These are phyloP conservation scores for Cirrhinus molitorella DNA, from an alignment of 2,797 vertebrate genomes.

Conservation along the genomic window DNA sequence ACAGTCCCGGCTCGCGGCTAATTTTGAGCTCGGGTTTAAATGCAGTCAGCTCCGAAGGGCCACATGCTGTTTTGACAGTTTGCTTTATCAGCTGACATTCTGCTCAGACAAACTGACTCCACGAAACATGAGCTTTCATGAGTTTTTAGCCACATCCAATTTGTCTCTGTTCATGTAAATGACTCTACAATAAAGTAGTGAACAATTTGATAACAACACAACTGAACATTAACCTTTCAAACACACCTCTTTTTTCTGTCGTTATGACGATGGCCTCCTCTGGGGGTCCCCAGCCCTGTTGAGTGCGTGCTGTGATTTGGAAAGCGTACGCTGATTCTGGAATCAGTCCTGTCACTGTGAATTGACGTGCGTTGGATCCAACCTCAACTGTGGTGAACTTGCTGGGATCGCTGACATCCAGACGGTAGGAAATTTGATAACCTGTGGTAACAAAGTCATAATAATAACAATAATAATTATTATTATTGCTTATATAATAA, in stretches of 20 bases:
- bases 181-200: not conserved
- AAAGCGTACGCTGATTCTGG: slow-evolving; percentile 90
- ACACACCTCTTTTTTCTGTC: slow-evolving; percentile 90
- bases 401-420: slow-evolving; percentile 87
- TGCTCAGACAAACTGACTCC: not conserved
- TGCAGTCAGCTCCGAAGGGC: not conserved
- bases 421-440: slow-evolving; percentile 93
- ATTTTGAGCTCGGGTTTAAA: slow-evolving; percentile 5
- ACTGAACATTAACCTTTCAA: not conserved
- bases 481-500: not conserved
- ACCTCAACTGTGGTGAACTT: slow-evolving; percentile 94
- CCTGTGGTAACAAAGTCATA: slow-evolving; percentile 73
- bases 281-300: slow-evolving; percentile 90
- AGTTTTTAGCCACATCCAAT: not conserved
- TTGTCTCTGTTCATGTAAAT: slow-evolving; percentile 10
- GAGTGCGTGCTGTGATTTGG: slow-evolving; percentile 87
- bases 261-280: slow-evolving; percentile 92
- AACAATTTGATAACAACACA: not conserved
- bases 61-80: slow-evolving; percentile 9
- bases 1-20: not conserved
- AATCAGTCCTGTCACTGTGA: slow-evolving; percentile 87
- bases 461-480: too few relatives aligned
- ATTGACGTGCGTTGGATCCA: slow-evolving; percentile 89
- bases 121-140: not conserved
- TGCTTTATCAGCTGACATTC: slow-evolving; percentile 18